Evolutionary conservation across 2,888 invertebrate species (phyloP).

Genomic region (Melolontha melolontha): DNA sequence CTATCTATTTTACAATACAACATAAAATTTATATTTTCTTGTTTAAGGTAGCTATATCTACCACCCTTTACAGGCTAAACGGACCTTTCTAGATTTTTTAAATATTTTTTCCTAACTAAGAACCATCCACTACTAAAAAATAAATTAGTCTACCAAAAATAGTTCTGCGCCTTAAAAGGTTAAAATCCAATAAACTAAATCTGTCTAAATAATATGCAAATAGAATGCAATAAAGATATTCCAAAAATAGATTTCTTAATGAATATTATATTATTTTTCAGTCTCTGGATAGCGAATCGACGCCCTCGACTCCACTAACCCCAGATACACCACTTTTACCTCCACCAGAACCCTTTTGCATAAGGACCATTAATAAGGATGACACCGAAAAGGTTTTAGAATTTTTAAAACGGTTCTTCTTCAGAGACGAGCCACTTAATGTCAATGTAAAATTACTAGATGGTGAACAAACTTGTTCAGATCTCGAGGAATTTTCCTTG

Average conservation of each 20-base stretch:
- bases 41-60: too few species aligned
- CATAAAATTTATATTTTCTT: too few species aligned
- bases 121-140: too few species aligned
- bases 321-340: slow-evolving; percentile 49
- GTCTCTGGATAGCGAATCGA: slow-evolving; percentile 53
- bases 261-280: slow-evolving; percentile 23
- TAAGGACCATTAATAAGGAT: slow-evolving; percentile 64
- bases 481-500: slow-evolving; percentile 74
- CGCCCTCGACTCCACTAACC: slow-evolving; percentile 59
- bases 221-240: too few species aligned
- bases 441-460: slow-evolving; percentile 72
- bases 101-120: too few species aligned
- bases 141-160: too few species aligned
- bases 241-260: not conserved
- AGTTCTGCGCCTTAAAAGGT: too few species aligned
- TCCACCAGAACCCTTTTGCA: slow-evolving; percentile 61
- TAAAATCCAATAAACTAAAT: too few species aligned
- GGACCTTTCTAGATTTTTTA: too few species aligned
- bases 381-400: slow-evolving; percentile 68
- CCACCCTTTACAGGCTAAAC: too few species aligned
- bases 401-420: slow-evolving; percentile 74
- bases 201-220: too few species aligned
- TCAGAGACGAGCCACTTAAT: slow-evolving; percentile 80
- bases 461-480: slow-evolving; percentile 71
- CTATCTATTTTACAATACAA: too few species aligned